Percentiles rank a stretch among this genome's conserved stretches.
phyloP scores from a whole-genome alignment of 1,140 invertebrate species.

The Bombus confusus region DNA sequence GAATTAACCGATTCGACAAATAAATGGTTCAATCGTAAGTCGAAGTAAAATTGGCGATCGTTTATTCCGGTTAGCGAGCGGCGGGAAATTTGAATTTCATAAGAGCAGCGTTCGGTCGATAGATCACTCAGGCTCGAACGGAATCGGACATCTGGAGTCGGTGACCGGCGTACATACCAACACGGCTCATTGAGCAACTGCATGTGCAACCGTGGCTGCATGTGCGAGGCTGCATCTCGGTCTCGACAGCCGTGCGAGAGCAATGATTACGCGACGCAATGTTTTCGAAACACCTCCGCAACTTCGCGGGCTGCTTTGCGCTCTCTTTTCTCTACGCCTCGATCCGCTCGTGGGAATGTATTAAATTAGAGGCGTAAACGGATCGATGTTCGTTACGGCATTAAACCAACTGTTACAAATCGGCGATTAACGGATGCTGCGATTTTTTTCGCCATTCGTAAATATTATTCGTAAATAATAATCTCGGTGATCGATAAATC shows the following conservation, averaged over 20 bases:
- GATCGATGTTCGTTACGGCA: conserved; percentile 12
- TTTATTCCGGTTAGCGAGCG: neutral
- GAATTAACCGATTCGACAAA: no score
- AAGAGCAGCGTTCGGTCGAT: neutral
- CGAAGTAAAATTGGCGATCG: neutral
- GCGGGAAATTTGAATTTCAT: conserved; percentile 10
- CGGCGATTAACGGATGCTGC: neutral
- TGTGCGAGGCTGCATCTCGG: conserved; percentile 32
- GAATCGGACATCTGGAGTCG: conserved; percentile 53
- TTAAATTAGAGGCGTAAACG: conserved; percentile 48
- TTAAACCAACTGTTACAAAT: neutral
- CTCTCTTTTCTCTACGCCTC: conserved; percentile 14
- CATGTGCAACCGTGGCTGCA: conserved; percentile 28
- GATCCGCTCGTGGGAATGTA: conserved; percentile 39
- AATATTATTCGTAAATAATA: no score
- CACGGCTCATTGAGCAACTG: conserved; percentile 62
- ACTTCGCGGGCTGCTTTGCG: conserved; percentile 8
- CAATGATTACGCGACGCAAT: conserved; percentile 46
- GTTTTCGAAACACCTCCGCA: conserved; percentile 54
- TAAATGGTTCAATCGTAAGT: neutral
- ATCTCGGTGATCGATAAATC: no score
- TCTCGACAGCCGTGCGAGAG: conserved; percentile 8
- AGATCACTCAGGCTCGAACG: conserved; percentile 22
- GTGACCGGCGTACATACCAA: conserved; percentile 71
- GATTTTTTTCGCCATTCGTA: no score